A percentile compares a stretch with the other conserved stretches of the same genome.
These are phyloP conservation scores for Circaetus cinerascens DNA, from an alignment of 2,113 vertebrate genomes.

Conservation along the genomic window DNA sequence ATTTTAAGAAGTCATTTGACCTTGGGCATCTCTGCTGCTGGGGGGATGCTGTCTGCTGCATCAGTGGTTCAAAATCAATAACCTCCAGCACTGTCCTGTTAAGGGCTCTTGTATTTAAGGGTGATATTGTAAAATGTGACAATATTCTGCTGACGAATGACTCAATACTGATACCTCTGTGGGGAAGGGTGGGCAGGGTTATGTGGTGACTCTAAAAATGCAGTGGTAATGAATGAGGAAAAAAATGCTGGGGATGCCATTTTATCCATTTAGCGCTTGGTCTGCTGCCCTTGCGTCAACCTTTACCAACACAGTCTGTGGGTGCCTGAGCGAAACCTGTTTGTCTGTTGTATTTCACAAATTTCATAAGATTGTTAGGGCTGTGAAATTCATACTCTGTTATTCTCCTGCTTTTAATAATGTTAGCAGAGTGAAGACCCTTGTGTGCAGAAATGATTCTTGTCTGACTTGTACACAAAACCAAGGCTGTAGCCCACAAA, in stretches of 20 bases:
- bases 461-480: background rate
- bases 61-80: constrained; percentile 56
- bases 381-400: background rate
- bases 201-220: background rate
- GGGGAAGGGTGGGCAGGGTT: background rate
- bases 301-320: accelerated
- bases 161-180: background rate
- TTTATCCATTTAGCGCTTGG: background rate
- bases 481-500: background rate
- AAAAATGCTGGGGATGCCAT: background rate
- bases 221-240: background rate
- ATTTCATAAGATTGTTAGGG: background rate
- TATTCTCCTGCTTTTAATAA: background rate
- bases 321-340: background rate
- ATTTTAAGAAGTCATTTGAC: constrained; percentile 51
- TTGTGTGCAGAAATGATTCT: background rate
- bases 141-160: constrained; percentile 17
- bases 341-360: background rate
- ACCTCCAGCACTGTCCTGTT: background rate
- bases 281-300: background rate
- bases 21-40: constrained; percentile 43
- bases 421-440: background rate
- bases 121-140: constrained; percentile 54
- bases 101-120: background rate
- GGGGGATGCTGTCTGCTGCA: constrained; percentile 34